Conservation (phyloP, 1,140 invertebrate genomes). For the Zaprionus davidi region DNA sequence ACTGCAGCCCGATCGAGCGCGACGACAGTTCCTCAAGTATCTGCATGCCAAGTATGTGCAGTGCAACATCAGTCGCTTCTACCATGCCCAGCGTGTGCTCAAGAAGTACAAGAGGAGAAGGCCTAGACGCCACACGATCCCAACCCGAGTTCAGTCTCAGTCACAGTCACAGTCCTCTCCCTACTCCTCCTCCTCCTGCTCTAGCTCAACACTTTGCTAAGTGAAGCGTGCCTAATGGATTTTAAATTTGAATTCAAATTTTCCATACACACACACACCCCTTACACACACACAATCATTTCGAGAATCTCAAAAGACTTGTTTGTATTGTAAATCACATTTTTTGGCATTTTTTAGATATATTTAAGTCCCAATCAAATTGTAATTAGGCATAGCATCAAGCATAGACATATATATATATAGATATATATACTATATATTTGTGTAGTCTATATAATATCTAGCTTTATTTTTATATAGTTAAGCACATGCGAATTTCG, state of each 20-base stretch:
- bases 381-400: conserved; percentile 4
- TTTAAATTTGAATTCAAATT: conserved; percentile 52
- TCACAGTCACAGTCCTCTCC: not conserved
- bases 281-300: conserved; percentile 46
- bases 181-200: not conserved
- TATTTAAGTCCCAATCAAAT: conserved; percentile 1
- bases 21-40: conserved; percentile 71
- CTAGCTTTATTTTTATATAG: conserved; percentile 62
- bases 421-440: conserved; percentile 11
- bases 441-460: conserved; percentile 29
- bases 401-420: conserved; percentile 4
- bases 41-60: conserved; percentile 79
- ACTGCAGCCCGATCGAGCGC: conserved; percentile 13
- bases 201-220: not conserved
- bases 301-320: conserved; percentile 80
- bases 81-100: conserved; percentile 72
- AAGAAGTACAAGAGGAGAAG: conserved; percentile 65
- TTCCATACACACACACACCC: conserved; percentile 41
- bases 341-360: conserved; percentile 47
- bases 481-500: conserved; percentile 60
- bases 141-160: conserved; percentile 7
- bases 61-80: conserved; percentile 55
- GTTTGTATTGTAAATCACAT: conserved; percentile 45
- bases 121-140: not conserved
- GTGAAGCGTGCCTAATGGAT: conserved; percentile 61